These are phyloP conservation scores for Diorhabda sublineata DNA, from an alignment of 1,140 invertebrate genomes.

Conservation along the genomic window DNA sequence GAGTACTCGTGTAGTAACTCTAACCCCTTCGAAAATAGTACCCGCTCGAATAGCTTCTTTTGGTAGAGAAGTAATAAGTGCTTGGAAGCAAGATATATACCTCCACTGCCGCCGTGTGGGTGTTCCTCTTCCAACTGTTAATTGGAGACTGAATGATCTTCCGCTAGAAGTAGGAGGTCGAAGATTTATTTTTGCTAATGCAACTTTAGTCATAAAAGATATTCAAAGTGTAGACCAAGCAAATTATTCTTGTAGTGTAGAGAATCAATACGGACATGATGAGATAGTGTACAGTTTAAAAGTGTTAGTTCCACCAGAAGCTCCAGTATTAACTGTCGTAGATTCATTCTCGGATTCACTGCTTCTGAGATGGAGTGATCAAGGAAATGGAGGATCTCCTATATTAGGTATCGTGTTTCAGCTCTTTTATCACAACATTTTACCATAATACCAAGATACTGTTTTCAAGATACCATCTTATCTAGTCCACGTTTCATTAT, in stretches of 20 bases:
- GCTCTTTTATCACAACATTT: no score
- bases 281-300: conserved; percentile 72
- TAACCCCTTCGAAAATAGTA: conserved; percentile 73
- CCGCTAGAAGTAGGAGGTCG: conserved; percentile 66
- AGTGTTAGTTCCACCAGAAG: conserved; percentile 65
- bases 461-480: no score
- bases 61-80: conserved; percentile 68
- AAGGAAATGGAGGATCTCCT: conserved; percentile 66
- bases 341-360: conserved; percentile 67
- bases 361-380: conserved; percentile 60
- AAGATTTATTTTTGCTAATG: conserved; percentile 59
- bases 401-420: conserved; percentile 54
- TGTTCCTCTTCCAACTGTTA: conserved; percentile 65
- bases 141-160: conserved; percentile 70
- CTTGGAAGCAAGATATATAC: conserved; percentile 79
- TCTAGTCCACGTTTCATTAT: no score
- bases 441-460: no score
- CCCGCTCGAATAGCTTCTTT: conserved; percentile 80
- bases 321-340: conserved; percentile 62
- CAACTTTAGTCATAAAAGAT: conserved; percentile 68
- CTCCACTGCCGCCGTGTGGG: conserved; percentile 78
- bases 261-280: conserved; percentile 80
- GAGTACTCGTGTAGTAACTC: conserved; percentile 68
- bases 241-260: conserved; percentile 85
- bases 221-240: conserved; percentile 76